Evolutionary conservation across 2,888 invertebrate species (phyloP), one percentile per base, ranked within the genome.

Genomic region (Pogonocherus hispidulus): DNA sequence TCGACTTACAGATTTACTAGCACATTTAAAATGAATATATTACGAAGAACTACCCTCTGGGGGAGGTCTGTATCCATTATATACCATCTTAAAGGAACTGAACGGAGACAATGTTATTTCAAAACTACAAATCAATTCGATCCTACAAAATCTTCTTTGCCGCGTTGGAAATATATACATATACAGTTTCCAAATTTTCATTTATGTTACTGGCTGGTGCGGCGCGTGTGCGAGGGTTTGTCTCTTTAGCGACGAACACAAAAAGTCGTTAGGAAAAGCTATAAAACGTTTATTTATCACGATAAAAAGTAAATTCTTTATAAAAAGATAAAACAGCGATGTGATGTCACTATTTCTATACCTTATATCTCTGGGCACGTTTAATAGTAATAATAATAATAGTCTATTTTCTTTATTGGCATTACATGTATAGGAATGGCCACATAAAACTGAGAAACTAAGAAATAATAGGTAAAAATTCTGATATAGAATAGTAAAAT

Each of bases 91-190:
- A 67, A 73, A 72, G 69, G 67, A 73, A 72, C 67, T 69, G 69
- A 72, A 76, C 71, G 74, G 76, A 77, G 76, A 81, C 82, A 83
- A 82, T 83, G 84, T 81, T 80, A 83, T 83, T 84, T 81, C 81
- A 79, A 81, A 83, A 83, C 83, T 82, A 84, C 85, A 85, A 85
- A 85, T 85, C 85, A 85, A 82, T 78, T 78, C 82, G 79, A 84
- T 84, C 84, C 84, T 73, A 83, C 79, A 83, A 83, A 83, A 84
- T 84, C 83, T 82, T 79, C 81, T 64, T 65, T 55, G 46, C 63
- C 69, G 66, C 56, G 11, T 23, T 16, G 37, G 22, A 22, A 57
- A 22, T 46, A 57, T 44, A 16, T 23, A 57, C 46, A 20, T 57
- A 46, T 23, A 57, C 57, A 57, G 23, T 57, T 44, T 23, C 57